Percentiles rank a stretch among this genome's conserved stretches.
Conservation (phyloP, 2,888 invertebrate genomes). For the Hirtodrosophila duncani region DNA sequence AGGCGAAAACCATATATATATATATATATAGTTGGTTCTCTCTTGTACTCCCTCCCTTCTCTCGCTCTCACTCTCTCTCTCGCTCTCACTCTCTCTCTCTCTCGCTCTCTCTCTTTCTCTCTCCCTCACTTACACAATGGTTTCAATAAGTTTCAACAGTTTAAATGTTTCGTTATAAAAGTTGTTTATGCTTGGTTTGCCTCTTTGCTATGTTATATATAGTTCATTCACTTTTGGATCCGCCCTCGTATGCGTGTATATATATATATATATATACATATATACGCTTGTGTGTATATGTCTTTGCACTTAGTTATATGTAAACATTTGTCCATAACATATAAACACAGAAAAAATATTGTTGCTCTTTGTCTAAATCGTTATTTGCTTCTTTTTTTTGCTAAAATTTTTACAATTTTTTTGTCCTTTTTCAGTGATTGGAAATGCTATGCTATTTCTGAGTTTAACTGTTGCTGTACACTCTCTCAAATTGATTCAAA, state of each 20-base stretch:
- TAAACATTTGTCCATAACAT: slow-evolving; percentile 25
- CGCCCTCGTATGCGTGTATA: too few species aligned
- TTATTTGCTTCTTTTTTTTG: slow-evolving; percentile 1
- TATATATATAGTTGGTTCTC: slow-evolving; percentile 11
- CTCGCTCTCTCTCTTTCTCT: too few species aligned
- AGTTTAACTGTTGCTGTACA: too few species aligned
- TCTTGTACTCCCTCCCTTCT: slow-evolving; percentile 3
- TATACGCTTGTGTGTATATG: slow-evolving; percentile 21
- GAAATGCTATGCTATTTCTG: too few species aligned
- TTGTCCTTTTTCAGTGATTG: slow-evolving; percentile 4
- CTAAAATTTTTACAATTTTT: slow-evolving; percentile 5
- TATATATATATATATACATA: too few species aligned
- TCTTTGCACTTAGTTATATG: slow-evolving; percentile 13
- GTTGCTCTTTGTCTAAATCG: slow-evolving; percentile 12
- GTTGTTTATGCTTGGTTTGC: slow-evolving; percentile 12
- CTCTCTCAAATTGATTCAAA: too few species aligned
- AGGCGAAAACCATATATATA: too few species aligned
- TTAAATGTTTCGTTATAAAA: slow-evolving; percentile 8
- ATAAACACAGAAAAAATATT: slow-evolving; percentile 17
- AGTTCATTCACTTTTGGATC: background rate
- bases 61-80: background rate
- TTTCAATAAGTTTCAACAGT: too few species aligned
- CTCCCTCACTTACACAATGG: too few species aligned
- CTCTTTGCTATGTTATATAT: slow-evolving; percentile 1
- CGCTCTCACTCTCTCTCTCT: background rate